These are phyloP conservation scores for Apostichopus parvimensis DNA, from an alignment of 35 echinoderm and acorn worm species.

Conservation along the genomic window DNA sequence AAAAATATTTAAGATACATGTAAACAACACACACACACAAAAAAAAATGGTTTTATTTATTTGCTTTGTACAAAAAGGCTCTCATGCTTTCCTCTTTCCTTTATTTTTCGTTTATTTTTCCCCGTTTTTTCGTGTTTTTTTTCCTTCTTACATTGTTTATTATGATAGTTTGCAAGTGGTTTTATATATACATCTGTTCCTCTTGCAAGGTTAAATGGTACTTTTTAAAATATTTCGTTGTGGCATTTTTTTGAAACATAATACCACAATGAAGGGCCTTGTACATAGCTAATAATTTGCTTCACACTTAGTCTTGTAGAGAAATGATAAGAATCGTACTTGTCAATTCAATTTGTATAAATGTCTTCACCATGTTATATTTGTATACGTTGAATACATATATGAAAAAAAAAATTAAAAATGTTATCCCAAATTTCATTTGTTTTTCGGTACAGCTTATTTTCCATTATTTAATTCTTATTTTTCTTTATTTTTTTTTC, in stretches of 20 bases:
- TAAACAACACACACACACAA: neutral
- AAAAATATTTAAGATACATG: too few relatives aligned
- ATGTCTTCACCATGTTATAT: conserved; percentile 22
- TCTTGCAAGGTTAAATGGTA: neutral
- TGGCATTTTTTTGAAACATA: conserved; percentile 2
- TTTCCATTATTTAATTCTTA: too few relatives aligned
- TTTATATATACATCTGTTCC: neutral
- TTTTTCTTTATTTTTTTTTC: too few relatives aligned
- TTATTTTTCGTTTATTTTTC: neutral
- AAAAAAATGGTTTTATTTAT: conserved; percentile 6
- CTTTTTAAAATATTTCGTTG: neutral
- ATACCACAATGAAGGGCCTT: neutral
- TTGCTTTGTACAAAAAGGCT: conserved; percentile 3
- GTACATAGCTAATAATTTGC: neutral
- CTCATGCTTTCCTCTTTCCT: neutral
- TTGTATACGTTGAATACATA: conserved; percentile 19
- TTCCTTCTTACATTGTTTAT: neutral
- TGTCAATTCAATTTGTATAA: neutral
- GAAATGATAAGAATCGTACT: conserved; percentile 8
- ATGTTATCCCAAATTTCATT: too few relatives aligned
- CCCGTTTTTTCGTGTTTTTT: neutral
- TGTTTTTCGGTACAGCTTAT: too few relatives aligned
- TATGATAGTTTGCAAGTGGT: neutral
- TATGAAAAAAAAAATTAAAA: neutral
- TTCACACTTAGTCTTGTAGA: conserved; percentile 4